These are phyloP conservation scores for Erpetoichthys calabaricus DNA, from an alignment of 2,797 vertebrate genomes.

Conservation along the genomic window DNA sequence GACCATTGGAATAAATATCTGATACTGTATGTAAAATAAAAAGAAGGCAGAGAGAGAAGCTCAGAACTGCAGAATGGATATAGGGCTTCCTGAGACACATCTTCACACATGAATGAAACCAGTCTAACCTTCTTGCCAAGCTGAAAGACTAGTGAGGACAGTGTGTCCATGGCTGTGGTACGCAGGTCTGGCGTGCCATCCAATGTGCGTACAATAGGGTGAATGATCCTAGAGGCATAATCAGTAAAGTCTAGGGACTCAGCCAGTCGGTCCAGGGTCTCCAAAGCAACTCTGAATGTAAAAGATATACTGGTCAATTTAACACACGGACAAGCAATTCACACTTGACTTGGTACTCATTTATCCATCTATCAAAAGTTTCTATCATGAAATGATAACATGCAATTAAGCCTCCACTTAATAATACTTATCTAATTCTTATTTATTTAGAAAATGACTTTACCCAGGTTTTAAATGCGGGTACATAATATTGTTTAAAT, in stretches of 20 bases:
- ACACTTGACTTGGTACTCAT: background rate
- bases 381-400: background rate
- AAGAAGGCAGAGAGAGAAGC: constrained; percentile 14
- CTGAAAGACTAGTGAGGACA: constrained; percentile 92
- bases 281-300: constrained; percentile 68
- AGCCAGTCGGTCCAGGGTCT: constrained; percentile 86
- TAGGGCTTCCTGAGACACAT: background rate
- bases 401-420: too few relatives aligned
- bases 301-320: background rate
- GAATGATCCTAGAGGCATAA: constrained; percentile 92
- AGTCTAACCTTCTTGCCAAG: constrained; percentile 84
- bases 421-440: too few relatives aligned
- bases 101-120: background rate
- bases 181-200: constrained; percentile 85
- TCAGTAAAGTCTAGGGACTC: constrained; percentile 96
- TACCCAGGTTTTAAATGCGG: too few relatives aligned
- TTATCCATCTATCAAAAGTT: background rate
- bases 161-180: constrained; percentile 85
- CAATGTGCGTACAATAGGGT: constrained; percentile 82
- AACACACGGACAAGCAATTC: background rate
- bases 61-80: background rate
- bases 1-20: constrained; percentile 98
- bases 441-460: too few relatives aligned
- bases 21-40: constrained; percentile 56
- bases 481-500: too few relatives aligned